Percentiles rank a stretch among this genome's conserved stretches.
phyloP scores from a whole-genome alignment of 2,888 invertebrate species.

The Mythimna impura region DNA sequence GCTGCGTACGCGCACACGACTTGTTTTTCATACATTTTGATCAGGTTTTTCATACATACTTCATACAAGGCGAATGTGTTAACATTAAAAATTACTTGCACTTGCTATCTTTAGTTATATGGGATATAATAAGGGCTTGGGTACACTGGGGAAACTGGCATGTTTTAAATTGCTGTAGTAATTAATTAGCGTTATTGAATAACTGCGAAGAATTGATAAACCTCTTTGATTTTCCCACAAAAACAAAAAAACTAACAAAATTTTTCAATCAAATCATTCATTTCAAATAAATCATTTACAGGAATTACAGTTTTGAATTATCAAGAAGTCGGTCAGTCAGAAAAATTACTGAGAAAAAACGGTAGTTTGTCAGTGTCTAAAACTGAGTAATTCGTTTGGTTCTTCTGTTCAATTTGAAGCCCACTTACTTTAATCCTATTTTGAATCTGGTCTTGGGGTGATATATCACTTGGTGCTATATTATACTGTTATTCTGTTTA shows the following conservation, averaged over 20 bases:
- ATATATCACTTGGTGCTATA: background rate
- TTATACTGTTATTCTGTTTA: too few relatives aligned
- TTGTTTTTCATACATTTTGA: constrained; percentile 52
- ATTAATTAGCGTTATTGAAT: background rate
- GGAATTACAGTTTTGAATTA: too few relatives aligned
- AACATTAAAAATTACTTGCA: constrained; percentile 62
- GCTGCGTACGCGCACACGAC: constrained; percentile 41
- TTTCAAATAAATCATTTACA: too few relatives aligned
- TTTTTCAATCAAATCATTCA: too few relatives aligned
- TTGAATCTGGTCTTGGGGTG: background rate
- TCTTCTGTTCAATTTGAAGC: background rate
- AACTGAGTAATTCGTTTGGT: too few relatives aligned
- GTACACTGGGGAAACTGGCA: background rate
- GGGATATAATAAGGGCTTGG: constrained; percentile 34
- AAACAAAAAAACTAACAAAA: too few relatives aligned
- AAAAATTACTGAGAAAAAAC: too few relatives aligned
- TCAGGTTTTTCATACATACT: constrained; percentile 54
- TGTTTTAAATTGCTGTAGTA: background rate
- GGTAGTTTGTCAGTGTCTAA: too few relatives aligned
- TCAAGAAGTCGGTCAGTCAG: too few relatives aligned
- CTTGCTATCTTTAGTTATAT: constrained; percentile 49
- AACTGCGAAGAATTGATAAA: background rate
- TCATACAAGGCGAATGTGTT: constrained; percentile 55
- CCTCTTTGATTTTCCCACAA: too few relatives aligned
- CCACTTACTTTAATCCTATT: background rate